A percentile compares a stretch with the other conserved stretches of the same genome.
Conservation (phyloP, 2,797 vertebrate genomes). For the Eulemur mongoz region DNA sequence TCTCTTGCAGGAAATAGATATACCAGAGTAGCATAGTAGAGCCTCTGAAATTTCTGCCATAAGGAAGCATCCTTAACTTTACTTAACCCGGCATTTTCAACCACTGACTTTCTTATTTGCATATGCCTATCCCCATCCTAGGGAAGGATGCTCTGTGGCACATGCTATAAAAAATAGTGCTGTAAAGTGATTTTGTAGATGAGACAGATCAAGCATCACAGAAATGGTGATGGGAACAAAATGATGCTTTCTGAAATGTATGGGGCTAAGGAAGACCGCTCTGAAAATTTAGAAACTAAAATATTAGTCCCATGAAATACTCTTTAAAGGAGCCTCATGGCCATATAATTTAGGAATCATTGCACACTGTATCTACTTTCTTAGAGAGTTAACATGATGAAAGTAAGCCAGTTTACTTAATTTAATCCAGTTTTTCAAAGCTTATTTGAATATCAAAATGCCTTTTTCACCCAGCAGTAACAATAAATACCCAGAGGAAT, state of each 20-base stretch:
- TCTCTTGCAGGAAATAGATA: not conserved
- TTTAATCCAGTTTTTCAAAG: not conserved
- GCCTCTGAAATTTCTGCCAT: not conserved
- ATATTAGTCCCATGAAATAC: not conserved
- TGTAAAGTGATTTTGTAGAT: not conserved
- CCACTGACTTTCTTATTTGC: not conserved
- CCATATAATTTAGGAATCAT: not conserved
- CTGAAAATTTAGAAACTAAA: not conserved
- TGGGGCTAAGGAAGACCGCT: not conserved
- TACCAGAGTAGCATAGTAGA: not conserved
- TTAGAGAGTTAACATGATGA: not conserved
- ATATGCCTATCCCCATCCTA: rapidly evolving
- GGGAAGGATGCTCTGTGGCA: not conserved
- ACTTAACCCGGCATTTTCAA: not conserved
- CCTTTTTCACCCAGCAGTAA: not conserved
- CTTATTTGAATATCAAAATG: not conserved
- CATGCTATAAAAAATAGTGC: not conserved
- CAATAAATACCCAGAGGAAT: not conserved
- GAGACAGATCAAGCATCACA: not conserved
- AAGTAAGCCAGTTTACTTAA: not conserved
- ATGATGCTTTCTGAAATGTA: not conserved
- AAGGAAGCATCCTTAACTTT: not conserved
- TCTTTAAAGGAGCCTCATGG: not conserved
- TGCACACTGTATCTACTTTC: not conserved
- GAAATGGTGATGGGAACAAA: no score